Evolutionary conservation across 2,797 vertebrate species (phyloP).

Genomic region (Adelosebastes latens): DNA sequence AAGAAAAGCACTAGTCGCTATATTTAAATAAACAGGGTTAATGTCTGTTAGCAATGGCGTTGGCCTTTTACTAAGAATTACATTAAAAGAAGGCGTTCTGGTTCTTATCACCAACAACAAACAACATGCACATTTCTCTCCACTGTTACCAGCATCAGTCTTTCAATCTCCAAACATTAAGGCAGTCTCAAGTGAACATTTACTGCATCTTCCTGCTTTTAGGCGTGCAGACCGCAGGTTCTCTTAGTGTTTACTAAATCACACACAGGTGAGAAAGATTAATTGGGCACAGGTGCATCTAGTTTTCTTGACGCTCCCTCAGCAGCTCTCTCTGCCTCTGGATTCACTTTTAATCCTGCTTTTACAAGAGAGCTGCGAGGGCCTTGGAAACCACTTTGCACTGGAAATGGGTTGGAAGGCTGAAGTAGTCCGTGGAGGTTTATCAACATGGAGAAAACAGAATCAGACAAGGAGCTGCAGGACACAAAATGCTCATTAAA

Average conservation of each 20-base stretch:
- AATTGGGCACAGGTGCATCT: slow-evolving; percentile 21
- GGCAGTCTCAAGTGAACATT: neutral
- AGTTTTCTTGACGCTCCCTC: slow-evolving; percentile 5
- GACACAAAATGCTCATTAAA: slow-evolving; percentile 26
- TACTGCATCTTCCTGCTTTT: neutral
- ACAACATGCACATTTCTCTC: neutral
- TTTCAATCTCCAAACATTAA: neutral
- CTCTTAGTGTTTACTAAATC: neutral
- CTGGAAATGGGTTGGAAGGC: neutral
- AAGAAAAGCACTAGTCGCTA: neutral
- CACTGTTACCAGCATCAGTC: neutral
- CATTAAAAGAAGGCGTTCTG: neutral
- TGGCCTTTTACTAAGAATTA: neutral
- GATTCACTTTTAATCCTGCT: slow-evolving; percentile 32
- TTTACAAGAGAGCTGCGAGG: slow-evolving; percentile 5
- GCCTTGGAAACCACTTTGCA: slow-evolving; percentile 3
- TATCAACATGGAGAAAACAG: slow-evolving; percentile 10
- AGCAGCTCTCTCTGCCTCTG: slow-evolving; percentile 1
- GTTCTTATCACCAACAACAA: neutral
- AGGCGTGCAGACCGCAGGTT: neutral
- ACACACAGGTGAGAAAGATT: slow-evolving; percentile 12
- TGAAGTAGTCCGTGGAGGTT: neutral
- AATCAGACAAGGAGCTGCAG: slow-evolving; percentile 18
- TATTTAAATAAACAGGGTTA: neutral
- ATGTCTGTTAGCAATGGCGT: neutral